Percentiles rank a stretch among this genome's conserved stretches.
phyloP scores from a whole-genome alignment of 2,797 vertebrate species.

The Cephalopachus bancanus region DNA sequence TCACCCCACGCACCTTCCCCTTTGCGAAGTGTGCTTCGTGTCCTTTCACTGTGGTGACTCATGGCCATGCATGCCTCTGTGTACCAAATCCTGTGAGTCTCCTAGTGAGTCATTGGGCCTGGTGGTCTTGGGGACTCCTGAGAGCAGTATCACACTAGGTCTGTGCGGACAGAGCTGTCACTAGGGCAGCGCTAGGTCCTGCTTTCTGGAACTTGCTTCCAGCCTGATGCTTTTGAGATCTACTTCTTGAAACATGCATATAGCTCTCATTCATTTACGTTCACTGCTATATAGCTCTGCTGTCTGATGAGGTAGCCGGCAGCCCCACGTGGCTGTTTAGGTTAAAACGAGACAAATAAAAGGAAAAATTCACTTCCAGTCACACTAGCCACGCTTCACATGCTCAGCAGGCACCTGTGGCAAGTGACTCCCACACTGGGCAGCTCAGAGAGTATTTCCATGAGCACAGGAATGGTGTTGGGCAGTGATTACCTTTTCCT shows the following conservation, averaged over 20 bases:
- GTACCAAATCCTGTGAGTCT: background rate
- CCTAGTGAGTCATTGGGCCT: background rate
- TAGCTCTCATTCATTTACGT: background rate
- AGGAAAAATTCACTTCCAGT: background rate
- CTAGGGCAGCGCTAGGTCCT: background rate
- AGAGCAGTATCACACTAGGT: background rate
- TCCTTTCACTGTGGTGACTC: background rate
- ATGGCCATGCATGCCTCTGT: background rate
- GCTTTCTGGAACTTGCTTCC: background rate
- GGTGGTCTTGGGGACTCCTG: background rate
- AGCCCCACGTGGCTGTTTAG: background rate
- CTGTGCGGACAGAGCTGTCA: background rate
- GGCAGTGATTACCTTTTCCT: background rate
- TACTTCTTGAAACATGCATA: background rate
- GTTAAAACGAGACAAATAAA: background rate
- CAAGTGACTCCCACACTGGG: background rate
- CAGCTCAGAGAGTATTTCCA: background rate
- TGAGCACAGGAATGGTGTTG: background rate
- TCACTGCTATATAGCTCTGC: background rate
- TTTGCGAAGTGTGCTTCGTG: background rate
- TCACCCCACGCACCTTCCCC: background rate
- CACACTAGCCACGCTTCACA: background rate
- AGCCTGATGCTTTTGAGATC: background rate
- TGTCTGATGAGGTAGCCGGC: background rate
- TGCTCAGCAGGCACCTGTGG: background rate